Base-by-base conservation (phyloP, 2,113 vertebrate species). In the Rhabdomys dilectus region DNA sequence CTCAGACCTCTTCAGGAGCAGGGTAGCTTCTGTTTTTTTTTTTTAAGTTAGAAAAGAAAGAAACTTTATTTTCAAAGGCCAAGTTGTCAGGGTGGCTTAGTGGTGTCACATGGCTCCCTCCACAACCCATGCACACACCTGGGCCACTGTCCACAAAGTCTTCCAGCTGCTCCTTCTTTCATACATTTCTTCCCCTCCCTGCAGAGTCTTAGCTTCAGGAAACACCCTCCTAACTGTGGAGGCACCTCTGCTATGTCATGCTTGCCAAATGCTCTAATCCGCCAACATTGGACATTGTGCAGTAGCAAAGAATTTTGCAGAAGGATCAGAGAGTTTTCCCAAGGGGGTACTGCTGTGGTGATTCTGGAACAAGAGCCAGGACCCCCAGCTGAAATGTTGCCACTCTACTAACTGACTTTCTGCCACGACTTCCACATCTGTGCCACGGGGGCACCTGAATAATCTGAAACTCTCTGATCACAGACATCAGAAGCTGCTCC, bases 41-140 rank as follows among this genome's bases (percentile, higher is more conserved):
- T 66, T 68, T 68, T 34, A 68, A 29, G 36, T 78, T 85, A 45
- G 64, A 76, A 68, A 53, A 77, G 31, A 96, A 84, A 93, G 73
- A 39, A 87, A 95, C 39, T 93, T n/a, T 88, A 62, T 87, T 92
- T 94, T 93, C 86, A 86, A 95, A 82, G 51, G 42, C 51, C 66
- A 58, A 17, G 42, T 66, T 91, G 58, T 29, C 93, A 90, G 39
- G 13, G 16, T 64, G 26, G 31, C 62, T 75, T 34, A 19, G 9
- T 22, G 48, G 17, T 36, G 31, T 85, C 70, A 45, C 0, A n/a
- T 64, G 39, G 4, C 39, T 11, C 8, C 60, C 3, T 3, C 12
- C 51, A 1, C 64, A n/a, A 42, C 31, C 45, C 88, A 19, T 70
- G 56, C 1, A 3, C 53, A 53, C 51, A 36, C 64, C 90, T 86